phyloP scores from a whole-genome alignment of 2,113 vertebrate genomes.

The Astatotilapia flaviijosephi region DNA sequence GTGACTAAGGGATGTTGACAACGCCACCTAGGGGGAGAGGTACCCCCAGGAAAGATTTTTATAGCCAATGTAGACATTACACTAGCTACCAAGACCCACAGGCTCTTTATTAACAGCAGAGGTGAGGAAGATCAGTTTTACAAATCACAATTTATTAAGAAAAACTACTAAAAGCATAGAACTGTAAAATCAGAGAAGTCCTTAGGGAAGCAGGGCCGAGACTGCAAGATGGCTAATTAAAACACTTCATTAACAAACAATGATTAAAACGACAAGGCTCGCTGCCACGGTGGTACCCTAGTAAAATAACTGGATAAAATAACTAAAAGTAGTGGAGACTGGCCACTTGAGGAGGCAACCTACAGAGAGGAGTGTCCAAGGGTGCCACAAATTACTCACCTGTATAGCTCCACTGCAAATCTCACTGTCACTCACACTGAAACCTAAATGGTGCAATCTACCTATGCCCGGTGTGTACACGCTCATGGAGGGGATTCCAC shows the following conservation, averaged over 20 bases:
- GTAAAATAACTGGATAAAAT: neutral
- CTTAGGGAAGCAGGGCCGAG: neutral
- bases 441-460: neutral
- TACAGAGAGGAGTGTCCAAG: neutral
- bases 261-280: neutral
- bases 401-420: neutral
- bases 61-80: neutral
- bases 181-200: neutral
- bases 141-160: neutral
- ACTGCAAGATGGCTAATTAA: neutral
- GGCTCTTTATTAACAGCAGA: neutral
- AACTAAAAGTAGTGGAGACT: neutral
- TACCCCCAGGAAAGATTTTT: neutral
- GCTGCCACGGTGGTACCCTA: rapidly evolving
- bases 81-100: neutral
- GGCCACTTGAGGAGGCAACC: neutral
- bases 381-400: neutral
- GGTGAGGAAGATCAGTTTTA: neutral
- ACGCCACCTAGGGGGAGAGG: neutral
- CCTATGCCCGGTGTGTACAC: too few relatives aligned
- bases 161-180: neutral
- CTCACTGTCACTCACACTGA: neutral
- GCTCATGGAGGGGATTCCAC: too few relatives aligned
- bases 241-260: neutral
- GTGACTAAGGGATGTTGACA: neutral